Conservation (phyloP, 2,113 vertebrate species). For the Albula goreensis region DNA sequence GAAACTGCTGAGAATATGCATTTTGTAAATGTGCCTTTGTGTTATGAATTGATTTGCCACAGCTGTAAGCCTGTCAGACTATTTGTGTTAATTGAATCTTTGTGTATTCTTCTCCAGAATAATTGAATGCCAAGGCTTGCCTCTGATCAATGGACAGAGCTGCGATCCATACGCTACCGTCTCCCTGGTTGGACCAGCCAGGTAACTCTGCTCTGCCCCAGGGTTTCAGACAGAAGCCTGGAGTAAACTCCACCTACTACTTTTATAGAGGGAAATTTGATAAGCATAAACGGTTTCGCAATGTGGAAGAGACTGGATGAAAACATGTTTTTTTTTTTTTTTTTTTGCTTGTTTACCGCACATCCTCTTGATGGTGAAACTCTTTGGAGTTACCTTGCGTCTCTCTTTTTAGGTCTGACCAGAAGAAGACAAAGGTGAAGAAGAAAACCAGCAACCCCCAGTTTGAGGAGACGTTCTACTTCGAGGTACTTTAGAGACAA, state of each 20-base stretch:
- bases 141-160: slow-evolving; percentile 92
- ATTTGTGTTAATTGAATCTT: background rate
- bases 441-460: slow-evolving; percentile 98
- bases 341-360: background rate
- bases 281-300: background rate
- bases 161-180: slow-evolving; percentile 95
- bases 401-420: slow-evolving; percentile 83
- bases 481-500: slow-evolving; percentile 77
- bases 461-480: slow-evolving; percentile 95
- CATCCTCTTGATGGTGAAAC: background rate
- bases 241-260: background rate
- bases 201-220: slow-evolving; percentile 65
- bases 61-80: background rate
- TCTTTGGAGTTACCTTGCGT: background rate
- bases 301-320: background rate
- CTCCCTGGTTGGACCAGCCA: slow-evolving; percentile 89
- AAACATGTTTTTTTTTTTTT: background rate
- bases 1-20: background rate
- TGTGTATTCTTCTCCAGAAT: slow-evolving; percentile 70
- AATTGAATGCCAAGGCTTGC: slow-evolving; percentile 92
- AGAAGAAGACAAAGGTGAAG: slow-evolving; percentile 99
- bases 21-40: background rate
- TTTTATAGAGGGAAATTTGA: background rate
- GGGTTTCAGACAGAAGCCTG: too few species aligned
- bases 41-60: background rate